phyloP scores from a whole-genome alignment of 2,113 vertebrate genomes.

The Octodon degus region DNA sequence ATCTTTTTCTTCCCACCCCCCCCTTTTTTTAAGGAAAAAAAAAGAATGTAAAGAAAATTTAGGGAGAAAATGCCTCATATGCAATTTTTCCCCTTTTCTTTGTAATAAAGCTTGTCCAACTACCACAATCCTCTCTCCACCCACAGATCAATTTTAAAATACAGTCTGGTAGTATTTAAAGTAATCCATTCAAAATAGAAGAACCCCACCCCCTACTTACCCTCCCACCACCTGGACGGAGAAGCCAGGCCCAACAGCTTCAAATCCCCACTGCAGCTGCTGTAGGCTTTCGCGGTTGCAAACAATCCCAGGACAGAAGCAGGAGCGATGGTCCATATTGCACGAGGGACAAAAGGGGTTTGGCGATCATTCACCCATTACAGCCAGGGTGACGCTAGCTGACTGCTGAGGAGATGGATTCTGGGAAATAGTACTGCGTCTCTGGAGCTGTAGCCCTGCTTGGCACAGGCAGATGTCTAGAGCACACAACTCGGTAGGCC shows the following conservation, averaged over 20 bases:
- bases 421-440: background rate
- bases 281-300: background rate
- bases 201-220: background rate
- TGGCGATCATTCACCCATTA: background rate
- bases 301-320: background rate
- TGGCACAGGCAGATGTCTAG: background rate
- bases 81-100: conserved; percentile 2
- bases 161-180: conserved; percentile 53
- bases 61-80: conserved; percentile 35
- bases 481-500: background rate
- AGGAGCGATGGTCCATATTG: background rate
- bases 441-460: background rate
- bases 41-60: conserved; percentile 65
- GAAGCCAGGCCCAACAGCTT: background rate
- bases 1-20: background rate
- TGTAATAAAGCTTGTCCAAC: background rate
- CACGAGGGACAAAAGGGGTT: background rate
- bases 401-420: background rate
- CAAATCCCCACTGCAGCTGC: background rate
- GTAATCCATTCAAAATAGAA: conserved; percentile 19
- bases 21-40: background rate
- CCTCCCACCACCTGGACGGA: background rate
- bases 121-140: background rate
- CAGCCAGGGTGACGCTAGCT: background rate
- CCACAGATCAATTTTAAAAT: conserved; percentile 3